Base-by-base conservation (phyloP, 2,888 invertebrate genomes). In the Gasteruption jaculator region DNA sequence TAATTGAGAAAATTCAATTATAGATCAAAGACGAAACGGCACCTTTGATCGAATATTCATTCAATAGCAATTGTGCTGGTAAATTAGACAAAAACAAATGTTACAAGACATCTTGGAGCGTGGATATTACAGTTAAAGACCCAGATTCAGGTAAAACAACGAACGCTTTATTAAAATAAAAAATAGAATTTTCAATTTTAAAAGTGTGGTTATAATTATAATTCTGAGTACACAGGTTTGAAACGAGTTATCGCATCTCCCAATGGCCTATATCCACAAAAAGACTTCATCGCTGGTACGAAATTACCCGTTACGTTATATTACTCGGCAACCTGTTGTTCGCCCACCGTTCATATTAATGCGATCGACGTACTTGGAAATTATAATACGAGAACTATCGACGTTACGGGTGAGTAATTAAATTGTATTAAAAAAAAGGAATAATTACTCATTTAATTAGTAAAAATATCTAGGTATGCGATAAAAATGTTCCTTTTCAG, bases 271-370 rank as follows among this genome's bases (percentile, higher is more conserved):
- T 73, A 77, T 32, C 78, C 85, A 54, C 76, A 77, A 20, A 73
- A 75, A 26, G 77, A 74, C 19, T 88, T 83, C 60, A 76, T 80
- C 20, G 59, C 84, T 0, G 89, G 89, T 1, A 80, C 83, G 0
- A 77, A 76, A 20, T 80, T 82, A 20, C 76, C 80, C 21, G 76
- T 87, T 1, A 73, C 73, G 10, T 83, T 84, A 1, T 77, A 78
- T 3, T 88, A 85, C 62, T 75, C 81, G 12, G 79, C 84, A 0
- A 82, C 81, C 0, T 90, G 89, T 61, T 90, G 88, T 61, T 76
- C 81, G 5, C 80, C 84, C 0, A 75, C 80, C 35, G 75, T 86
- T 0, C 73, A 82, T 24, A 67, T 89, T 4, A 80, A 77, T 2
- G 86, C 85, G 0, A 77, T 78, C 7, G 87, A 89, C 62, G 71